Evolutionary conservation across 2,113 vertebrate genomes (phyloP).

Genomic region (Pavo muticus): DNA sequence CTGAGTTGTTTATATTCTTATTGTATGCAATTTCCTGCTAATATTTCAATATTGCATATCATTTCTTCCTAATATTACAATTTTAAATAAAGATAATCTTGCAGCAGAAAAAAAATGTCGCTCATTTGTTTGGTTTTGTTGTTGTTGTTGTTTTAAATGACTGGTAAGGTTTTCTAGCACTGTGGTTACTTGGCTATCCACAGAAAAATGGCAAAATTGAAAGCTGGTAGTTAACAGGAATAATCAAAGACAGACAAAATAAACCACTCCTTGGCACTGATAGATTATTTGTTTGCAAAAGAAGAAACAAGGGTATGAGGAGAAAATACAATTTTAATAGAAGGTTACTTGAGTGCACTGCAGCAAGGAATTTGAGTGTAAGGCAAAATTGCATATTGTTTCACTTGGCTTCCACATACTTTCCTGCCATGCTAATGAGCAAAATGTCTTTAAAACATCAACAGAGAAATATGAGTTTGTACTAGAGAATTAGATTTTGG

Average conservation of each 20-base stretch:
- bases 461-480: slow-evolving; percentile 63
- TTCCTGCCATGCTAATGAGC: slow-evolving; percentile 68
- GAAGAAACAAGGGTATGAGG: neutral
- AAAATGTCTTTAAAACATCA: slow-evolving; percentile 64
- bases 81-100: neutral
- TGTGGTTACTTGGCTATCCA: neutral
- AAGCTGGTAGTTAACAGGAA: neutral
- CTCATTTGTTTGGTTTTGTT: neutral
- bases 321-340: slow-evolving; percentile 42
- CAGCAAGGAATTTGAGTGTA: slow-evolving; percentile 56
- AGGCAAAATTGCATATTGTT: slow-evolving; percentile 63
- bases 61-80: neutral
- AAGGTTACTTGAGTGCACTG: slow-evolving; percentile 50
- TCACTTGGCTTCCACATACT: slow-evolving; percentile 56
- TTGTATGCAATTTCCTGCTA: neutral
- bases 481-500: slow-evolving; percentile 45
- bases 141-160: neutral
- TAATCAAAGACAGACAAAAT: slow-evolving; percentile 27
- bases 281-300: slow-evolving; percentile 40
- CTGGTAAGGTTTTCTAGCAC: neutral
- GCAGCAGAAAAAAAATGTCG: neutral
- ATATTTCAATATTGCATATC: neutral
- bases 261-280: neutral
- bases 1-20: slow-evolving; percentile 1
- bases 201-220: neutral